Conservation (phyloP, 2,888 invertebrate genomes). For the Drosophila lutescens region DNA sequence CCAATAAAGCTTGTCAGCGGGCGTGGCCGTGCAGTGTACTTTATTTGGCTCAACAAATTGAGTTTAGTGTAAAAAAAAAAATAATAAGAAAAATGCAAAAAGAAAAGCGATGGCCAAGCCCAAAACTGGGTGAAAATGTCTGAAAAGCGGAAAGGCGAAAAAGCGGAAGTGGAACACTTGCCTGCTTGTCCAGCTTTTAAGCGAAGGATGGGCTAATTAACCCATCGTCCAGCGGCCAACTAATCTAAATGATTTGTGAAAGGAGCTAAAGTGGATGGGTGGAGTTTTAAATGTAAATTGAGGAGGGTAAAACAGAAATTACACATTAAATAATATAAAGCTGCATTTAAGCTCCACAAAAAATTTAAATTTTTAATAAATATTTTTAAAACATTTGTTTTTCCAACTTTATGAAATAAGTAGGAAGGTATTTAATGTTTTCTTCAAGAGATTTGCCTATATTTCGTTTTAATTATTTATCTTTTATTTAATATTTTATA, state of each 20-base stretch:
- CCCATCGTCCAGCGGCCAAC: slow-evolving; percentile 12
- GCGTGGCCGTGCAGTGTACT: slow-evolving; percentile 29
- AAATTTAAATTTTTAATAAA: too few relatives aligned
- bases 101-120: slow-evolving; percentile 22
- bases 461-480: too few relatives aligned
- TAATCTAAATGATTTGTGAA: slow-evolving; percentile 26
- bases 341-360: too few relatives aligned
- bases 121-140: slow-evolving; percentile 52
- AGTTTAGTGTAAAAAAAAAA: slow-evolving; percentile 62
- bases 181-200: slow-evolving; percentile 32
- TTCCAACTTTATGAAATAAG: too few relatives aligned
- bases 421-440: too few relatives aligned
- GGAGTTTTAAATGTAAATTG: not conserved
- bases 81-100: slow-evolving; percentile 22
- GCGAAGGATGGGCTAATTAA: slow-evolving; percentile 23
- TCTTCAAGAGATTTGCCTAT: too few relatives aligned
- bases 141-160: slow-evolving; percentile 7
- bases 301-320: not conserved
- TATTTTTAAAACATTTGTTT: too few relatives aligned
- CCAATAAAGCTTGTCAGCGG: slow-evolving; percentile 36
- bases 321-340: too few relatives aligned
- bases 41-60: slow-evolving; percentile 56
- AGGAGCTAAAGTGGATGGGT: too few relatives aligned
- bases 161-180: slow-evolving; percentile 26
- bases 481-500: too few relatives aligned